These are phyloP conservation scores for Barypeithes pellucidus DNA, from an alignment of 2,888 invertebrate genomes.

Conservation along the genomic window DNA sequence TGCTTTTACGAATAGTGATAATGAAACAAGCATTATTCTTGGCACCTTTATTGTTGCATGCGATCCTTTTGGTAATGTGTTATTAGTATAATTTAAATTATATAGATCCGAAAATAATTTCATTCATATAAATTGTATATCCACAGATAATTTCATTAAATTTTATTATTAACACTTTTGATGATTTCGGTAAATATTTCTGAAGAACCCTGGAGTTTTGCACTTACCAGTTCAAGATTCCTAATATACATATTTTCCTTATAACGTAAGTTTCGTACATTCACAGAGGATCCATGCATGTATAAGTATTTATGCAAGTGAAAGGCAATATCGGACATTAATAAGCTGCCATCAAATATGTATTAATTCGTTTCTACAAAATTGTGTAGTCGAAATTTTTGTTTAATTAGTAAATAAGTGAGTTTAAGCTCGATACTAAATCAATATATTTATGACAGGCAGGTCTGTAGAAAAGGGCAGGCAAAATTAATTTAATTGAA, in stretches of 20 bases:
- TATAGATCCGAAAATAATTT: too few relatives aligned
- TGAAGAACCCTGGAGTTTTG: too few relatives aligned
- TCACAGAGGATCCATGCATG: slow-evolving; percentile 12
- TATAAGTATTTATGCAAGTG: slow-evolving; percentile 13
- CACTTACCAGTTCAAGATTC: too few relatives aligned
- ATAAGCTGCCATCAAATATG: slow-evolving; percentile 21
- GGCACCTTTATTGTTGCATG: slow-evolving; percentile 14
- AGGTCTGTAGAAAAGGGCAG: slow-evolving; percentile 2
- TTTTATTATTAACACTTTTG: too few relatives aligned
- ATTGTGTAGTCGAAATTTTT: slow-evolving; percentile 11
- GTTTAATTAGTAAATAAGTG: slow-evolving; percentile 11
- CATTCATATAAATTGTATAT: too few relatives aligned
- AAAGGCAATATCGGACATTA: slow-evolving; percentile 17
- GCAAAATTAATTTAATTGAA: slow-evolving; percentile 1
- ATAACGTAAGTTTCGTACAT: slow-evolving; percentile 20
- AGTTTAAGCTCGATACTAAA: background rate
- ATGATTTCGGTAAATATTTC: too few relatives aligned
- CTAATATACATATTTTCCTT: too few relatives aligned
- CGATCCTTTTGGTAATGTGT: background rate
- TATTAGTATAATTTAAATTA: background rate
- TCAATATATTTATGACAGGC: slow-evolving; percentile 6
- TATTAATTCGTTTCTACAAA: slow-evolving; percentile 14
- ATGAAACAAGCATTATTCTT: slow-evolving; percentile 11
- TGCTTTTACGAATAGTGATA: background rate
- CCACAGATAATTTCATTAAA: too few relatives aligned